Conservation (phyloP, 2,113 vertebrate genomes). For the Vulpes lagopus region DNA sequence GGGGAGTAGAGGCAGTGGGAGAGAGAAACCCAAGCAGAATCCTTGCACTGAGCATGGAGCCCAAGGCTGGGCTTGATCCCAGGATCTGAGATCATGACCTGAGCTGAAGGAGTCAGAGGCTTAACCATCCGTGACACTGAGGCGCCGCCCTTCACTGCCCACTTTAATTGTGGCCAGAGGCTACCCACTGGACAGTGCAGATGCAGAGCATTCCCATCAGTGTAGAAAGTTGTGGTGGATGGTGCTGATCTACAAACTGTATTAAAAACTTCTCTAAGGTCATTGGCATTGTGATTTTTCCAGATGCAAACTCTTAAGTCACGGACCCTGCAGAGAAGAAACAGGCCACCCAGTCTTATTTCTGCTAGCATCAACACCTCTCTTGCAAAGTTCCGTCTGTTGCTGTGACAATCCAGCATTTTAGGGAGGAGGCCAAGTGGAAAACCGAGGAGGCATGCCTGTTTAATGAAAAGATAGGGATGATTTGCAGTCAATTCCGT, state of each 20-base stretch:
- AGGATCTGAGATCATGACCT: background rate
- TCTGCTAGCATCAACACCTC: background rate
- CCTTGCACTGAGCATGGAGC: background rate
- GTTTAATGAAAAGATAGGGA: slow-evolving; percentile 32
- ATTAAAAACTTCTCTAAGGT: background rate
- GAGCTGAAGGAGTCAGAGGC: background rate
- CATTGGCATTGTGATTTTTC: slow-evolving; percentile 28
- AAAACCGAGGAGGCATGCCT: background rate
- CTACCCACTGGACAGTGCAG: background rate
- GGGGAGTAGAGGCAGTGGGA: too few relatives aligned
- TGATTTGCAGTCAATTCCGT: slow-evolving; percentile 30
- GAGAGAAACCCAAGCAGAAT: background rate
- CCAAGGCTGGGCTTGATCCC: background rate
- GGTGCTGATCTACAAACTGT: background rate
- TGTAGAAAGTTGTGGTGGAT: background rate
- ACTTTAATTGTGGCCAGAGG: background rate
- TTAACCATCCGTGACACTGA: background rate
- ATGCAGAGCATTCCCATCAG: background rate
- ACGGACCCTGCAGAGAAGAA: background rate
- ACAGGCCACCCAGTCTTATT: background rate
- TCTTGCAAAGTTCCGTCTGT: background rate
- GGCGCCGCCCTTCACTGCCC: background rate
- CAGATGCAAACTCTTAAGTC: background rate
- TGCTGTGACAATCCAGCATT: background rate
- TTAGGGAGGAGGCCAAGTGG: slow-evolving; percentile 18